These are phyloP conservation scores for Eucriotettix oculatus DNA, from an alignment of 2,888 invertebrate species.

Conservation along the genomic window DNA sequence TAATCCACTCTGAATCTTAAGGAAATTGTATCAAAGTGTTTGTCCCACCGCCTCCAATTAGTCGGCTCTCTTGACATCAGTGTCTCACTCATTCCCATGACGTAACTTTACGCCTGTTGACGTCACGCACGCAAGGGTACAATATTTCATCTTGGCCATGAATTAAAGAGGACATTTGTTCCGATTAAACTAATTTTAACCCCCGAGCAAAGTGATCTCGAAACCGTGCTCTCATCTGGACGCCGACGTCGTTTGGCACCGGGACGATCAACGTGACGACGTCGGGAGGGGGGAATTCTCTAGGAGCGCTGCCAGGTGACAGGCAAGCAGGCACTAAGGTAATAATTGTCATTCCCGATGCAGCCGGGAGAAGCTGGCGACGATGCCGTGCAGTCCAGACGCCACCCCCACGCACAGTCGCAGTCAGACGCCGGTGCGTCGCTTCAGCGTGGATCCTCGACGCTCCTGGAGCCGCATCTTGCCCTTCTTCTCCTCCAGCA, in stretches of 20 bases:
- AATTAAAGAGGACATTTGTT: not conserved
- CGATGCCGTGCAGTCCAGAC: not conserved
- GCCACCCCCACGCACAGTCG: not conserved
- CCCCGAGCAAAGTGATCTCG: not conserved
- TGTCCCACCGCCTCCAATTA: too few species aligned
- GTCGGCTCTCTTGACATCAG: too few species aligned
- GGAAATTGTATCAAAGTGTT: too few species aligned
- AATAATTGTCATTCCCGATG: too few species aligned
- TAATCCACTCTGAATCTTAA: too few species aligned
- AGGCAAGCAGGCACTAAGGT: too few species aligned
- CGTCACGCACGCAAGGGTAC: too few species aligned
- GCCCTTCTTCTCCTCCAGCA: slow-evolving; percentile 2
- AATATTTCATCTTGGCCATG: not conserved
- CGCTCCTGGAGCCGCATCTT: not conserved
- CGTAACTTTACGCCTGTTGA: too few species aligned
- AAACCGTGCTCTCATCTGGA: not conserved
- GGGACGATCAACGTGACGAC: not conserved
- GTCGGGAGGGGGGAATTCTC: not conserved
- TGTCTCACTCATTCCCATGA: too few species aligned
- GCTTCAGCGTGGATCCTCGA: not conserved
- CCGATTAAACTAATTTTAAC: not conserved
- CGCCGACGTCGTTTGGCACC: not conserved
- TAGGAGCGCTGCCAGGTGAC: slow-evolving; percentile 4
- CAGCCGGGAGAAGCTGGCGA: not conserved
- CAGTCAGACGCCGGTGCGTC: not conserved